Percentiles rank a stretch among this genome's conserved stretches.
Conservation (phyloP, 2,797 vertebrate genomes). For the Setipinna tenuifilis region DNA sequence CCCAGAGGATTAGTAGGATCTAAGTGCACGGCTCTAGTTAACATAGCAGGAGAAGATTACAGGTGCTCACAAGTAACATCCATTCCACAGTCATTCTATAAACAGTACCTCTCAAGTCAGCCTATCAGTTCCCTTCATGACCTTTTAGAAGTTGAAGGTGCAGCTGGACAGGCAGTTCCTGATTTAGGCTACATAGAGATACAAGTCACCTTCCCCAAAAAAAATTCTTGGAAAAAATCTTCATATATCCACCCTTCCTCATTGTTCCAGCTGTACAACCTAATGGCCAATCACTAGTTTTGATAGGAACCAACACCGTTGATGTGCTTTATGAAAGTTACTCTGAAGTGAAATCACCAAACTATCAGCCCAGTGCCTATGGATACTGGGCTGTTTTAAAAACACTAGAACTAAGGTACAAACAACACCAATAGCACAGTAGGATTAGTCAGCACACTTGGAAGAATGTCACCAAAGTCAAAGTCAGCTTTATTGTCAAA, state of each 20-base stretch:
- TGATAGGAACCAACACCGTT: slow-evolving; percentile 46
- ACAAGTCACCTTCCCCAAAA: slow-evolving; percentile 11
- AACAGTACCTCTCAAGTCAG: slow-evolving; percentile 25
- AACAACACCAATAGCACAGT: neutral
- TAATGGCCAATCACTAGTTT: neutral
- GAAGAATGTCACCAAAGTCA: neutral
- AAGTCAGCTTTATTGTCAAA: no score
- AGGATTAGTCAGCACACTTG: neutral
- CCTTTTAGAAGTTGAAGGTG: slow-evolving; percentile 24
- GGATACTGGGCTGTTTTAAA: neutral
- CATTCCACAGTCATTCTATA: slow-evolving; percentile 28
- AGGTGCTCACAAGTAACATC: slow-evolving; percentile 29
- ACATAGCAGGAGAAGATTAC: slow-evolving; percentile 7
- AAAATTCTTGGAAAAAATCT: slow-evolving; percentile 13
- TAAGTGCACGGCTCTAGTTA: slow-evolving; percentile 2
- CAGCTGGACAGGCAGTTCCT: slow-evolving; percentile 19
- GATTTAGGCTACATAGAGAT: slow-evolving; percentile 43
- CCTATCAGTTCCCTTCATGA: slow-evolving; percentile 20
- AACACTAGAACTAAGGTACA: neutral
- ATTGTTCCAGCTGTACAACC: slow-evolving; percentile 26
- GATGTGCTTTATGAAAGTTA: slow-evolving; percentile 26
- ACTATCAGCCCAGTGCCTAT: neutral
- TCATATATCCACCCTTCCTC: neutral
- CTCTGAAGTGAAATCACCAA: neutral
- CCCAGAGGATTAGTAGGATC: slow-evolving; percentile 8